A percentile compares a stretch with the other conserved stretches of the same genome.
These are phyloP conservation scores for Perca fluviatilis DNA, from an alignment of 2,113 vertebrate genomes.

Conservation along the genomic window DNA sequence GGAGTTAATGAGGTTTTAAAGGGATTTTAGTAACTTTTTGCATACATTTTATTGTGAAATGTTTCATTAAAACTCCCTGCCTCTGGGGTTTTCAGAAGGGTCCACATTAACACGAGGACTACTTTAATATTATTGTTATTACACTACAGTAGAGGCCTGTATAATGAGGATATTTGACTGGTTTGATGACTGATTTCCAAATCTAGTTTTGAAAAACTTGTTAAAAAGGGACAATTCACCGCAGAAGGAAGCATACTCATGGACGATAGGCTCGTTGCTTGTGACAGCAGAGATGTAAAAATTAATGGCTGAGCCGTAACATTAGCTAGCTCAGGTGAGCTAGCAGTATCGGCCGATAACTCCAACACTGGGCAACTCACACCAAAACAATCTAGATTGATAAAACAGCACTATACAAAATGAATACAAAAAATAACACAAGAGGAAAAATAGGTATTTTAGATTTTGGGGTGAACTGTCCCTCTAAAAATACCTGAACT, in stretches of 20 bases:
- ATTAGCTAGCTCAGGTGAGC: no score
- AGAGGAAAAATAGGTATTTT: no score
- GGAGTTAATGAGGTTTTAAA: neutral
- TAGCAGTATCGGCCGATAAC: no score
- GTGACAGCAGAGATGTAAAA: no score
- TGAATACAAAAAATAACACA: no score
- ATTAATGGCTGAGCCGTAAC: no score
- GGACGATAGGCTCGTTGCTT: no score
- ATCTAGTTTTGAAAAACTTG: neutral
- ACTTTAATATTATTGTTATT: neutral
- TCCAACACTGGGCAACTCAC: no score
- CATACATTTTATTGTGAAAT: neutral
- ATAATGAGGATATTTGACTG: neutral
- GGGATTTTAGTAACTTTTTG: neutral
- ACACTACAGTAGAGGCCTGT: neutral
- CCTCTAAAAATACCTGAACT: neutral
- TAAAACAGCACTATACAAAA: no score
- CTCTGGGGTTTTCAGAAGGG: neutral
- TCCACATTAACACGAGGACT: neutral
- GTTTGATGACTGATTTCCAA: neutral
- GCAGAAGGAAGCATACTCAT: no score
- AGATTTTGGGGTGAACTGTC: no score
- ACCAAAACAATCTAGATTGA: no score
- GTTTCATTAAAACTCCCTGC: constrained; percentile 1
- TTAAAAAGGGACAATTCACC: neutral